Evolutionary conservation across 2,888 invertebrate genomes (phyloP).

Genomic region (Sphinx pinastri): DNA sequence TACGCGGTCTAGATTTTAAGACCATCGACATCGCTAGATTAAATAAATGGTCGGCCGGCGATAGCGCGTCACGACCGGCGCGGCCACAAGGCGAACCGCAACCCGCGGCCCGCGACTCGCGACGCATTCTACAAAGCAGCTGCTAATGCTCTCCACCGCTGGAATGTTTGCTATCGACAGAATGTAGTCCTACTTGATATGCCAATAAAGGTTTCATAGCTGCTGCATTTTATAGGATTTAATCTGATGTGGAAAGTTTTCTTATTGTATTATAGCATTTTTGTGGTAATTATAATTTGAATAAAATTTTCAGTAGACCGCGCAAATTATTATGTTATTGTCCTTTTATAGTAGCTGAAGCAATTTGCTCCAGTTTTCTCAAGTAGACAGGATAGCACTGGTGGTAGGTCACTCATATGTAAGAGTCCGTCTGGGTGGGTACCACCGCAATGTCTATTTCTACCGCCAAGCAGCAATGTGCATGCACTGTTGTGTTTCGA

Average conservation of each 20-base stretch:
- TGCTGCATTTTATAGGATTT: conserved; percentile 4
- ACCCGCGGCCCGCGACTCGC: conserved; percentile 34
- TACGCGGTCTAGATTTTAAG: conserved; percentile 32
- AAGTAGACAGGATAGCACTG: no score
- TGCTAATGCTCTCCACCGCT: conserved; percentile 41
- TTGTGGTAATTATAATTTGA: not conserved
- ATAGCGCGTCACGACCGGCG: conserved; percentile 30
- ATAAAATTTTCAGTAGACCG: no score
- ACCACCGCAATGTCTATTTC: no score
- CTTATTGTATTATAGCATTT: not conserved
- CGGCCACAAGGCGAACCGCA: conserved; percentile 62
- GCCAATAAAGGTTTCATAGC: conserved; percentile 21
- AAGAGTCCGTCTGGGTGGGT: no score
- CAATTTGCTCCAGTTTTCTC: no score
- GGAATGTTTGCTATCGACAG: conserved; percentile 37
- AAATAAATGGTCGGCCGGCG: conserved; percentile 36
- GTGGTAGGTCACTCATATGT: no score
- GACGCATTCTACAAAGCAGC: conserved; percentile 43
- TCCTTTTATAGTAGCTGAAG: no score
- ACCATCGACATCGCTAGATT: conserved; percentile 36
- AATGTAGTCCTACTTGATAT: conserved; percentile 35
- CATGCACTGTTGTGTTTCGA: no score
- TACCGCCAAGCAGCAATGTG: no score
- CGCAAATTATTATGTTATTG: no score
- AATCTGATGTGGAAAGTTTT: not conserved